Percentiles rank a stretch among this genome's conserved stretches.
These are phyloP conservation scores for Gadopsis marmoratus DNA, from an alignment of 2,797 vertebrate species.

Conservation along the genomic window DNA sequence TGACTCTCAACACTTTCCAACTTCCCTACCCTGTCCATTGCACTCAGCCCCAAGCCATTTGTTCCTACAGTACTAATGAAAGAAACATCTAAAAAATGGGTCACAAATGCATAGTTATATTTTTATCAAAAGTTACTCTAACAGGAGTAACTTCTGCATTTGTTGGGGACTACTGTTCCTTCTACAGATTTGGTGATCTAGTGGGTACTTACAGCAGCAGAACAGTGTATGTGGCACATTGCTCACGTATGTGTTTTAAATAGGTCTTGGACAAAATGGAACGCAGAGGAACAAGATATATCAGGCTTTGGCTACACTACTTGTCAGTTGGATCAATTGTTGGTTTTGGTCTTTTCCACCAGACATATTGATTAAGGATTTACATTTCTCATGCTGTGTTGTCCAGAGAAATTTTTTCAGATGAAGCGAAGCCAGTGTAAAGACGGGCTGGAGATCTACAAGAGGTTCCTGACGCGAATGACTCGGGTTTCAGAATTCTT, in stretches of 20 bases:
- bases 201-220: slow-evolving; percentile 1
- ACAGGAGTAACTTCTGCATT: background rate
- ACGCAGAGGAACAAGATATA: background rate
- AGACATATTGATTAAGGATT: background rate
- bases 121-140: background rate
- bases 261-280: background rate
- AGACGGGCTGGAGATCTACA: slow-evolving; percentile 99
- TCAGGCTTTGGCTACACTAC: background rate
- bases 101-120: slow-evolving; percentile 2
- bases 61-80: background rate
- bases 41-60: background rate
- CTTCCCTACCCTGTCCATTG: background rate
- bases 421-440: slow-evolving; percentile 99
- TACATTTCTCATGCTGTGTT: background rate
- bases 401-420: slow-evolving; percentile 97
- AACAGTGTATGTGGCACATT: background rate
- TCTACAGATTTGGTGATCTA: background rate
- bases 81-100: background rate
- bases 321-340: background rate
- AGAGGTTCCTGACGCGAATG: slow-evolving; percentile 98
- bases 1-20: background rate
- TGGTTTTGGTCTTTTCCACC: background rate
- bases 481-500: slow-evolving; percentile 99
- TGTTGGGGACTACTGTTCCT: background rate
- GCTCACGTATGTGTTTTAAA: background rate